Evolutionary conservation across 2,113 vertebrate genomes (phyloP).

Genomic region (Charadrius vociferus): DNA sequence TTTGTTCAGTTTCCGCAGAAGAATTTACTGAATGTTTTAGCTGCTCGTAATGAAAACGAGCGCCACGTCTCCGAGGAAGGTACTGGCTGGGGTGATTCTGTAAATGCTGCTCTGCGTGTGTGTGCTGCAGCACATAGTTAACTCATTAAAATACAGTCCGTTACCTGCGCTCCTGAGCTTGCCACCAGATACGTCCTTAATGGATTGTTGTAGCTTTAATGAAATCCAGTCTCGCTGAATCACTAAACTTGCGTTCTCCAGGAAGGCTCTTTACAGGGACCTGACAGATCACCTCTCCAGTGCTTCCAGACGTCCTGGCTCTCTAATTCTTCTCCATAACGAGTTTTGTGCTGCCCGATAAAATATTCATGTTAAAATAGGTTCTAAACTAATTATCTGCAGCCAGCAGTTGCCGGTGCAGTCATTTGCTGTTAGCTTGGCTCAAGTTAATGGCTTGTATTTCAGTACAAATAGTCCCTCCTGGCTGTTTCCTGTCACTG

Average conservation of each 20-base stretch:
- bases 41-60: background rate
- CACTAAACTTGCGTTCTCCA: slow-evolving; percentile 45
- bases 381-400: slow-evolving; percentile 81
- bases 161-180: background rate
- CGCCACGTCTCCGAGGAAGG: background rate
- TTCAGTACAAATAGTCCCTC: slow-evolving; percentile 78
- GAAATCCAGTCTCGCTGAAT: slow-evolving; percentile 51
- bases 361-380: slow-evolving; percentile 84
- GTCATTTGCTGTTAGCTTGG: slow-evolving; percentile 74
- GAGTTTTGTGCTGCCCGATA: slow-evolving; percentile 76
- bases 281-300: slow-evolving; percentile 71
- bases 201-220: slow-evolving; percentile 36
- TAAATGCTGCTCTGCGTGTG: background rate
- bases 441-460: slow-evolving; percentile 77
- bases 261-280: slow-evolving; percentile 53
- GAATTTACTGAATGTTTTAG: background rate
- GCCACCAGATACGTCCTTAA: background rate
- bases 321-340: slow-evolving; percentile 78
- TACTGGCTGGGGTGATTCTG: background rate
- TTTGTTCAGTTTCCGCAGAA: background rate
- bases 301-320: slow-evolving; percentile 52
- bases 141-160: background rate
- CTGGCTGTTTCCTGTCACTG: slow-evolving; percentile 71
- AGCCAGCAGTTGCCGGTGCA: slow-evolving; percentile 67
- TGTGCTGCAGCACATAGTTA: background rate